Base-by-base conservation (phyloP, 2,888 invertebrate genomes). In the Cataglyphis rosenhaueri region DNA sequence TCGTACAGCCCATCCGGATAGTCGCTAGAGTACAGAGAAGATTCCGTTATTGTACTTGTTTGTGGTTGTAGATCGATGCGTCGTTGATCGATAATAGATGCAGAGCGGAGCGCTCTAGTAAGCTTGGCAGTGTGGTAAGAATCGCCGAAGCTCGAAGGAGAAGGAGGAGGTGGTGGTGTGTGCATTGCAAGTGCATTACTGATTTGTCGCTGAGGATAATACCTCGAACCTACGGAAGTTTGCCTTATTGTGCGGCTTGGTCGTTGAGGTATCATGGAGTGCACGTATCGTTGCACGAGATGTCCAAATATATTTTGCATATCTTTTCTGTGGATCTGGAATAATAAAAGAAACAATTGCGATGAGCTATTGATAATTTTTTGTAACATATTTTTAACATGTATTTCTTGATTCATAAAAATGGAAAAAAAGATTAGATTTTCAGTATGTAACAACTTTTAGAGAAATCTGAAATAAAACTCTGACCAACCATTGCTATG, bases 1-100 rank as follows among this genome's bases (percentile, higher is more conserved):
- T 98, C 97, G 95, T 99, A 99, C 8, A 97, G 96, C 3, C 97
- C 97, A 95, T 97, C 97, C 12, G 94, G 92, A 73, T 87, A 95
- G 84, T 95, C 95, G 81, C 94, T 92, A 6, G 94, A 93, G 32
- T 90, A 92, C 87, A 94, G 95, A 65, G 75, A 70, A 95, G 95
- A 92, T 94, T 95, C 88, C 6, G 78, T 79, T 79, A 79, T 79
- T 79, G 78, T 79, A 71, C 78, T 79, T 44, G 59, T 25, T 79
- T 79, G 78, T 71, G 95, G 95, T 91, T 94, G 96, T 90, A 93
- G 95, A 1, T 1, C 25, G 25, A 29, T 29, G 25, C n/a, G 59
- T 32, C 52, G 81, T 66, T 66, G 52, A 25, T n/a, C 55, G n/a
- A 15, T 15, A 66, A 66, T 66, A 76, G 66, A 55, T 76, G 76